These are phyloP conservation scores for Threskiornis aethiopicus DNA, from an alignment of 2,797 vertebrate genomes.

Conservation along the genomic window DNA sequence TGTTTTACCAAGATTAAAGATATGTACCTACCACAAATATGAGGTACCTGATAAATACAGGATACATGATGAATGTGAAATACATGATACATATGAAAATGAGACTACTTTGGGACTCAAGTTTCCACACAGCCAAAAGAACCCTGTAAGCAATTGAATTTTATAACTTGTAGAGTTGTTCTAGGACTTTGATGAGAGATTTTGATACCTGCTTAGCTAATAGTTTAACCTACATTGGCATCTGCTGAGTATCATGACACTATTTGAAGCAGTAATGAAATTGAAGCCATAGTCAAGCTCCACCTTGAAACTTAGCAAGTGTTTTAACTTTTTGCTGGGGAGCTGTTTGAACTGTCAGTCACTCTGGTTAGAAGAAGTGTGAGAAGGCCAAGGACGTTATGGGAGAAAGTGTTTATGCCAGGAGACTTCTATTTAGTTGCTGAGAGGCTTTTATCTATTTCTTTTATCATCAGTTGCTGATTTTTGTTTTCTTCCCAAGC, in stretches of 20 bases:
- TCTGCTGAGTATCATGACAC: background rate
- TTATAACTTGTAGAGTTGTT: background rate
- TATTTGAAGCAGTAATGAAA: background rate
- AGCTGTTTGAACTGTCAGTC: background rate
- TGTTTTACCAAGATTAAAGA: background rate
- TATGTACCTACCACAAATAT: background rate
- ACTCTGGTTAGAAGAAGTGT: rapidly evolving
- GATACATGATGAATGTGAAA: background rate
- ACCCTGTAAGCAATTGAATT: background rate
- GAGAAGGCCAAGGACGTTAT: background rate
- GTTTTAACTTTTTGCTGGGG: background rate
- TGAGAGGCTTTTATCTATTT: background rate
- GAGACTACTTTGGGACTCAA: background rate
- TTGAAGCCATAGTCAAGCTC: background rate
- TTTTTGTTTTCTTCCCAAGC: background rate
- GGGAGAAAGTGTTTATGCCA: background rate
- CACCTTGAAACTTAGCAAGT: background rate
- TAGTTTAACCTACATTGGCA: background rate
- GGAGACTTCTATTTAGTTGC: background rate
- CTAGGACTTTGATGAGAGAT: background rate
- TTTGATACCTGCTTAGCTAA: background rate
- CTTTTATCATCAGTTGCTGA: background rate
- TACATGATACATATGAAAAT: background rate
- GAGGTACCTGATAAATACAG: background rate
- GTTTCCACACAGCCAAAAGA: background rate